Evolutionary conservation across 2,888 invertebrate species (phyloP), one percentile per base, ranked within the genome.

Genomic region (Luperina nickerlii): DNA sequence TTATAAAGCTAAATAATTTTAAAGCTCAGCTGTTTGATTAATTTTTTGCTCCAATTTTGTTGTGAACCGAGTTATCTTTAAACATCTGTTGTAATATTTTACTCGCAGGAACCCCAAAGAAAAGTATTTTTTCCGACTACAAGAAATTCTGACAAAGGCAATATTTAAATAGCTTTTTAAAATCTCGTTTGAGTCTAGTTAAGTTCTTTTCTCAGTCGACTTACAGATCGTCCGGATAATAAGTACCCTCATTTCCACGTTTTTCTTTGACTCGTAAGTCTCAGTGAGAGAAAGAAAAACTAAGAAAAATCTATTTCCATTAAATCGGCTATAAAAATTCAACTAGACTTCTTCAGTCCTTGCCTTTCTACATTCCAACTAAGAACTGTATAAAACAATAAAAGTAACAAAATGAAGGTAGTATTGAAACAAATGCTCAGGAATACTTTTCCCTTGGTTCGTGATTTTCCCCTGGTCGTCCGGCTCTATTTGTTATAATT

Each of bases 401-500:
- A 85, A 79, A 85, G 67, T 73, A 66, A 78, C 45, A 86, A 79
- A 88, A 75, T 66, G 76, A 76, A 51, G 70, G 76, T 72, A 38
- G 70, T 76, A 76, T 73, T 86, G 76, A 73, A 84, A 84, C 70
- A 84, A 79, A 65, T 42, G 66, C 63, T 79, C 70, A 8, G 45
- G 65, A 54, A 27, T 20, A 72, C 54, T 81, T 88, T 83, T 78
- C 13, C 13, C 15, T 11, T 62, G 63, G 81, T 78, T 80, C 86
- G 88, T 89, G 88, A 79, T 83, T 45, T 75, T 81, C 66, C 45
- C 18, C 65, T 51, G 66, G 42, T 60, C 32, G 48, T 20, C 72
- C 62, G 54, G 87, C 78, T 84, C 67, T 67, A 72, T 63, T 62
- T 88, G 79, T 86, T 83, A 79, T 73, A 20, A 76, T 72, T 82